phyloP scores from a whole-genome alignment of 2,888 invertebrate genomes.

The Acanthoscelides obtectus region DNA sequence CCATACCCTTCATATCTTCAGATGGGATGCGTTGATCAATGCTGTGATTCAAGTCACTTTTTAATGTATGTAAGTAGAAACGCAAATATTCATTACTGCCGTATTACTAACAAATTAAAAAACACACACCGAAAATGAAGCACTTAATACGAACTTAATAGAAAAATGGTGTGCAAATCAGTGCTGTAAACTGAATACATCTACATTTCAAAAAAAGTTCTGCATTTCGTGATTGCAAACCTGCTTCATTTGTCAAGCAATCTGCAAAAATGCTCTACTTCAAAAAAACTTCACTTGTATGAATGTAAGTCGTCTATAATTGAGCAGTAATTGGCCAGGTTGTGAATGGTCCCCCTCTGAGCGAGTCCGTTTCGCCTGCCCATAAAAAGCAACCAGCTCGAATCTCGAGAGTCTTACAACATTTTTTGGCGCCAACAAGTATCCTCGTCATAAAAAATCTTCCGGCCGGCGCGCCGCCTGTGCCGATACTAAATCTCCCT shows the following conservation, averaged over 20 bases:
- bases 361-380: conserved; percentile 7
- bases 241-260: background rate
- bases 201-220: background rate
- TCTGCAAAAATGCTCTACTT: background rate
- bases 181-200: too few relatives aligned
- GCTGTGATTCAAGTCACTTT: too few relatives aligned
- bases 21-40: too few relatives aligned
- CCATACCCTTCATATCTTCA: too few relatives aligned
- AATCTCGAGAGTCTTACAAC: conserved; percentile 6
- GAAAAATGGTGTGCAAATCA: too few relatives aligned
- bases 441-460: conserved; percentile 37
- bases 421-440: conserved; percentile 20
- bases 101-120: too few relatives aligned
- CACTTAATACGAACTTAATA: too few relatives aligned
- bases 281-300: background rate
- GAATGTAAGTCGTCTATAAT: background rate
- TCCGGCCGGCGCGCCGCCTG: too few relatives aligned
- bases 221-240: background rate
- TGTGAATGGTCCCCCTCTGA: background rate
- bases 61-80: too few relatives aligned
- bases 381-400: conserved; percentile 11
- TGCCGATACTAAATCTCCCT: conserved; percentile 29
- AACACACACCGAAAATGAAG: too few relatives aligned
- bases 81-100: too few relatives aligned
- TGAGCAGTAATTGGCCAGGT: background rate